A percentile compares a stretch with the other conserved stretches of the same genome.
These are phyloP conservation scores for Diuraphis noxia DNA, from an alignment of 1,140 invertebrate species.

Conservation along the genomic window DNA sequence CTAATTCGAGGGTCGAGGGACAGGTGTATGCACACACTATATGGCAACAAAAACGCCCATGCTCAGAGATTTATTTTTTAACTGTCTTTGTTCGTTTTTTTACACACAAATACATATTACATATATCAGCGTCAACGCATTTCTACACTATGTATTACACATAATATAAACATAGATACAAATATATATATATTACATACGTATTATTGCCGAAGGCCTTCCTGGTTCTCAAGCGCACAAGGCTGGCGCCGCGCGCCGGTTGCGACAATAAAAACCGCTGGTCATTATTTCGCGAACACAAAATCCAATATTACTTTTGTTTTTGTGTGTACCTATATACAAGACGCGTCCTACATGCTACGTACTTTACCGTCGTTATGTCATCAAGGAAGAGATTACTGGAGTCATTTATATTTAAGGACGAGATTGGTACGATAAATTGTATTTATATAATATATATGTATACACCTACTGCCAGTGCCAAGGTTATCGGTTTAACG, in stretches of 20 bases:
- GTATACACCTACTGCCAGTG: constrained; percentile 1
- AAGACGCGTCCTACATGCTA: not conserved
- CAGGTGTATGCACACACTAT: not conserved
- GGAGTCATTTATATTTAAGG: constrained; percentile 22
- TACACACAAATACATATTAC: not conserved
- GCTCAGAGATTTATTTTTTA: constrained; percentile 3
- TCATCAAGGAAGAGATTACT: constrained; percentile 37
- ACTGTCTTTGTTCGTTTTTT: constrained; percentile 2
- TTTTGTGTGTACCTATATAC: not conserved
- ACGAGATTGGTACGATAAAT: constrained; percentile 20
- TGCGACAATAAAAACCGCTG: constrained; percentile 33
- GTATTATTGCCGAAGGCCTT: constrained; percentile 38
- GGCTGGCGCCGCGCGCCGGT: not conserved
- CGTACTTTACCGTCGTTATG: constrained; percentile 26
- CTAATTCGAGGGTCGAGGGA: constrained; percentile 25
- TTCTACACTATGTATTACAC: not conserved
- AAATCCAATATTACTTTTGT: constrained; percentile 19
- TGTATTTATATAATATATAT: not conserved
- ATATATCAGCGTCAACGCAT: not conserved
- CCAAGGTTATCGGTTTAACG: constrained; percentile 42
- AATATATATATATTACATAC: too few relatives aligned
- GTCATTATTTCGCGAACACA: constrained; percentile 28
- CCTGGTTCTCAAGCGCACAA: constrained; percentile 45
- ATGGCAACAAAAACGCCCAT: not conserved
- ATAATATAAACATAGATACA: not conserved